These are phyloP conservation scores for Astropecten irregularis DNA, from an alignment of 53 echinoderm and acorn worm species.

Conservation along the genomic window DNA sequence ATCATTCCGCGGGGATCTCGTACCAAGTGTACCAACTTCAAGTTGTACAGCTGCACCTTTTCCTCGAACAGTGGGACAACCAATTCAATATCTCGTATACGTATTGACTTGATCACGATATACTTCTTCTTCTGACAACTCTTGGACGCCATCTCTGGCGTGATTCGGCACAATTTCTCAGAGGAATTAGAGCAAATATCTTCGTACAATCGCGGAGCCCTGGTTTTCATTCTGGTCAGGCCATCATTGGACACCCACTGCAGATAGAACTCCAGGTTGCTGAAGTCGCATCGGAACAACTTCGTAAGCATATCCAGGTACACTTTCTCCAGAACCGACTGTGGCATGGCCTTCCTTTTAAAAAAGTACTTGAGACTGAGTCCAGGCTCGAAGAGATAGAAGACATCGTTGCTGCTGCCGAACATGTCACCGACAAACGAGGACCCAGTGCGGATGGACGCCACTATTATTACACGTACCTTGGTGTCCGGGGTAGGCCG, in stretches of 20 bases:
- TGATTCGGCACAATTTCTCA: background rate
- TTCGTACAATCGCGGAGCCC: background rate
- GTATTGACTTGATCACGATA: too few relatives aligned
- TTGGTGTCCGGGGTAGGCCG: background rate
- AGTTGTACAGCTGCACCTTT: conserved; percentile 22
- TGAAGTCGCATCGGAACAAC: too few relatives aligned
- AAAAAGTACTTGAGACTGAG: conserved; percentile 48
- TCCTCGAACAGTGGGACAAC: conserved; percentile 61
- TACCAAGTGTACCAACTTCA: conserved; percentile 79
- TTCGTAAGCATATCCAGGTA: conserved; percentile 62
- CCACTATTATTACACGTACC: conserved; percentile 61
- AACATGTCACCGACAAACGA: too few relatives aligned
- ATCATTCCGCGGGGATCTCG: conserved; percentile 85
- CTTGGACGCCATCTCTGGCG: conserved; percentile 1
- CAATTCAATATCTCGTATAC: conserved; percentile 70
- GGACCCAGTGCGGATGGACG: conserved; percentile 80
- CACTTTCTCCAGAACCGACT: conserved; percentile 45
- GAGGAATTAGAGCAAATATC: background rate
- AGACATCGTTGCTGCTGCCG: too few relatives aligned
- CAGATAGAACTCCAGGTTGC: too few relatives aligned
- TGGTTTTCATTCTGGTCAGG: background rate
- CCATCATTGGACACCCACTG: conserved; percentile 43
- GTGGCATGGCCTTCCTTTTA: conserved; percentile 41
- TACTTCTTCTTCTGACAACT: conserved; percentile 48
- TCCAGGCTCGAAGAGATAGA: too few relatives aligned